These are phyloP conservation scores for Stramonita haemastoma DNA, from an alignment of 2,888 invertebrate species.

Conservation along the genomic window DNA sequence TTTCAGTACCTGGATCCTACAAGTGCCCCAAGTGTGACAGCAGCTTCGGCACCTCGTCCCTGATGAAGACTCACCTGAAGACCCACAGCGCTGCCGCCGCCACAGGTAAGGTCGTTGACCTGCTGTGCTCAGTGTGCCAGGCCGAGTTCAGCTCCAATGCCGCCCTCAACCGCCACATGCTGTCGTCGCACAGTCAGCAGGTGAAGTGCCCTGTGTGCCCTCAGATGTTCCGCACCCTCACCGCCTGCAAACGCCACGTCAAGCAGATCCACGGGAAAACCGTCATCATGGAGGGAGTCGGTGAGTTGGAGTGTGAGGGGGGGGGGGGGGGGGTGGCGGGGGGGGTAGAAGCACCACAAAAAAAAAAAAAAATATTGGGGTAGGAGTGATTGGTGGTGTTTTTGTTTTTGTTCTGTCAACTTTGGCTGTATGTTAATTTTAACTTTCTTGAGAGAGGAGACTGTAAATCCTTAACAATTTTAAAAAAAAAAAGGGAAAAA, in stretches of 20 bases:
- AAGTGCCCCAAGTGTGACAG: slow-evolving; percentile 72
- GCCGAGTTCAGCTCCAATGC: slow-evolving; percentile 73
- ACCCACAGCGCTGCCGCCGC: slow-evolving; percentile 74
- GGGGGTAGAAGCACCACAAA: no score
- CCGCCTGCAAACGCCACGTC: slow-evolving; percentile 62
- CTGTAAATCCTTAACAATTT: no score
- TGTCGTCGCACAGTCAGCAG: slow-evolving; percentile 53
- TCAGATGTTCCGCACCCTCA: slow-evolving; percentile 63
- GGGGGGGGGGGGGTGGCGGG: no score
- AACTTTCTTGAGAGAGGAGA: no score
- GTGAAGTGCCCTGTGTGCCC: slow-evolving; percentile 62
- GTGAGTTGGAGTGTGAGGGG: no score
- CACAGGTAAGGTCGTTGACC: neutral
- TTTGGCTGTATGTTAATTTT: no score
- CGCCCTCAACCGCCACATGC: slow-evolving; percentile 72
- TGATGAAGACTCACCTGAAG: slow-evolving; percentile 71
- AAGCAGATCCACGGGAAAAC: slow-evolving; percentile 41
- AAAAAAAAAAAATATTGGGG: no score
- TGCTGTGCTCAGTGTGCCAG: slow-evolving; percentile 66
- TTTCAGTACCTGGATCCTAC: slow-evolving; percentile 76
- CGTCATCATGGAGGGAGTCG: slow-evolving; percentile 6
- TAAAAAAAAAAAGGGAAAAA: no score
- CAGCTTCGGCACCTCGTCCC: slow-evolving; percentile 68
- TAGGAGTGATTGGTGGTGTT: no score
- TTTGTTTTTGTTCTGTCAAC: no score